Evolutionary conservation across 2,113 vertebrate genomes (phyloP).

Genomic region (Porphyrio hochstetteri): DNA sequence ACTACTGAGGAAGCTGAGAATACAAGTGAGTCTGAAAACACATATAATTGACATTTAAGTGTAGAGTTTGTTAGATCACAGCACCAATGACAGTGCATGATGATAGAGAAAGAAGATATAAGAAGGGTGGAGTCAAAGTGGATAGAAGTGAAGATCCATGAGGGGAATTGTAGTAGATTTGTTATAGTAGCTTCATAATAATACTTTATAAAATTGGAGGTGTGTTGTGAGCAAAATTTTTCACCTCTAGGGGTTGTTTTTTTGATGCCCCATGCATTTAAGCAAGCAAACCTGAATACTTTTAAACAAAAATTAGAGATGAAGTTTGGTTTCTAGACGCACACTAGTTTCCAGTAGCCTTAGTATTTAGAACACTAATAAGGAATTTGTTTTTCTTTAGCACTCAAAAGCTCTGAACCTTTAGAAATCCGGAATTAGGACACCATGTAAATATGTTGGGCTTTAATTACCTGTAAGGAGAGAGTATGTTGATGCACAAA

Average conservation of each 20-base stretch:
- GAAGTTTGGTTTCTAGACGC: not conserved
- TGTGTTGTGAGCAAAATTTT: not conserved
- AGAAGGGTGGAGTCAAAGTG: not conserved
- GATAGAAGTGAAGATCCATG: not conserved
- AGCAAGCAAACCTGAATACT: not conserved
- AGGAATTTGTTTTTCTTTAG: not conserved
- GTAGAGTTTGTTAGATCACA: not conserved
- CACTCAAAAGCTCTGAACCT: not conserved
- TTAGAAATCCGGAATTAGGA: not conserved
- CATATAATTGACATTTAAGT: not conserved
- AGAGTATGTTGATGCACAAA: not conserved
- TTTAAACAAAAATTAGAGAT: not conserved
- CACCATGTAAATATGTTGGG: not conserved
- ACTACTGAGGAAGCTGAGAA: not conserved
- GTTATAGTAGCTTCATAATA: not conserved
- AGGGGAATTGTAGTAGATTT: not conserved
- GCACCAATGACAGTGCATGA: not conserved
- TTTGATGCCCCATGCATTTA: not conserved
- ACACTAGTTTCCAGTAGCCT: not conserved
- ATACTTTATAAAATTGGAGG: not conserved
- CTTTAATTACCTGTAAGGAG: not conserved
- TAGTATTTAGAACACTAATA: not conserved
- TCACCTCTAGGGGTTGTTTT: not conserved
- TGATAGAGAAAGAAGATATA: not conserved
- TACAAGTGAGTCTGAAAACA: not conserved